A percentile compares a stretch with the other conserved stretches of the same genome.
These are phyloP conservation scores for Acanthaster planci DNA, from an alignment of 35 echinoderm and acorn worm genomes.

Conservation along the genomic window DNA sequence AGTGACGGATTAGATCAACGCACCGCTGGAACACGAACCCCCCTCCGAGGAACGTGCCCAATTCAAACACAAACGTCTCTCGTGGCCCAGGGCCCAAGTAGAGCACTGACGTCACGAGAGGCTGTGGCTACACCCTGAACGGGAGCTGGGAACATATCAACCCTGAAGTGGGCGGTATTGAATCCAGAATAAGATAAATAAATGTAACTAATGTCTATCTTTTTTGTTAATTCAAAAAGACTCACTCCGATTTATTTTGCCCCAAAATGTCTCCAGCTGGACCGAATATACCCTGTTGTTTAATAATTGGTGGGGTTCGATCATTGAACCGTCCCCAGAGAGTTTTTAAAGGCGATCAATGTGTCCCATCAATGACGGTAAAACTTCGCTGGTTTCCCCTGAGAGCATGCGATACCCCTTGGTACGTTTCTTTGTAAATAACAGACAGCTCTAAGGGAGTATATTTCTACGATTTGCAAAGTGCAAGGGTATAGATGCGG, in stretches of 20 bases:
- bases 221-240: too few species aligned
- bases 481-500: too few species aligned
- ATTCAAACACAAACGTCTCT: not conserved
- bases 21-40: not conserved
- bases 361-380: not conserved
- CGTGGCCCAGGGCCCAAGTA: not conserved
- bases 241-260: too few species aligned
- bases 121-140: not conserved
- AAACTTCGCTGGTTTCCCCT: not conserved
- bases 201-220: too few species aligned
- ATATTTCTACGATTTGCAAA: not conserved
- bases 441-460: not conserved
- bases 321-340: not conserved
- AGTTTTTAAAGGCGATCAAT: slow-evolving; percentile 14
- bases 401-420: not conserved
- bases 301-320: too few species aligned
- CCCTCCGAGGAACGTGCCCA: slow-evolving; percentile 8
- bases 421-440: not conserved
- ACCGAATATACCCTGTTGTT: too few species aligned
- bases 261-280: too few species aligned
- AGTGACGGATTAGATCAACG: slow-evolving; percentile 16
- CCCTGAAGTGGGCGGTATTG: too few species aligned
- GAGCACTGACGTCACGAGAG: not conserved
- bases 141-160: too few species aligned
- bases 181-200: too few species aligned